These are phyloP conservation scores for Gymnarchus niloticus DNA, from an alignment of 2,113 vertebrate species.

Conservation along the genomic window DNA sequence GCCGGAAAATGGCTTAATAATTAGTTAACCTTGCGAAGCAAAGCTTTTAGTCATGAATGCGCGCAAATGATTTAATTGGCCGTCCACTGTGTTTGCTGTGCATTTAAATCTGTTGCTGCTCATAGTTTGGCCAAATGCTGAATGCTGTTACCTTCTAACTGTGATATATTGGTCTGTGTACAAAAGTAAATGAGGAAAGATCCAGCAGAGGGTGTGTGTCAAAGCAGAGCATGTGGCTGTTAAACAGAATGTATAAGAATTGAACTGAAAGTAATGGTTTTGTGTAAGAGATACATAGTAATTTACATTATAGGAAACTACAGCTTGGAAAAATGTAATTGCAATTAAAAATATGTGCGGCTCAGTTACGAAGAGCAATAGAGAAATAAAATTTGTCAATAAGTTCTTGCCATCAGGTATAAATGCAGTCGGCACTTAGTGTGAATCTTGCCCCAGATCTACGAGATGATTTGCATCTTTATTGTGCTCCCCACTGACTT, in stretches of 20 bases:
- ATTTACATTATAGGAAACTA: not conserved
- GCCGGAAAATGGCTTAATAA: not conserved
- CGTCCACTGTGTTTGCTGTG: not conserved
- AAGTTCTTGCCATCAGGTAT: not conserved
- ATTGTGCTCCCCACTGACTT: not conserved
- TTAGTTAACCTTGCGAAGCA: no score
- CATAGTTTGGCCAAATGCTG: not conserved
- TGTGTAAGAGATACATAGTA: not conserved
- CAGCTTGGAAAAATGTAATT: not conserved
- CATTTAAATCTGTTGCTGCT: not conserved
- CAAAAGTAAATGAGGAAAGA: not conserved
- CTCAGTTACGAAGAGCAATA: not conserved
- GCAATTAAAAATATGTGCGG: not conserved
- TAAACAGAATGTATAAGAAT: not conserved
- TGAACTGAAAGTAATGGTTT: not conserved
- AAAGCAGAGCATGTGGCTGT: no score
- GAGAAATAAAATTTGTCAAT: not conserved
- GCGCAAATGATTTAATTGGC: not conserved
- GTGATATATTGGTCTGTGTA: not conserved
- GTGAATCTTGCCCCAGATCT: no score
- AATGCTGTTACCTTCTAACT: not conserved
- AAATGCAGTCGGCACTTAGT: no score
- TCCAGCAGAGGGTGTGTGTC: not conserved
- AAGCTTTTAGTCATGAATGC: not conserved
- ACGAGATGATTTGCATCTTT: not conserved